phyloP scores from a whole-genome alignment of 1,140 invertebrate genomes.

The Heliconius hermathena region DNA sequence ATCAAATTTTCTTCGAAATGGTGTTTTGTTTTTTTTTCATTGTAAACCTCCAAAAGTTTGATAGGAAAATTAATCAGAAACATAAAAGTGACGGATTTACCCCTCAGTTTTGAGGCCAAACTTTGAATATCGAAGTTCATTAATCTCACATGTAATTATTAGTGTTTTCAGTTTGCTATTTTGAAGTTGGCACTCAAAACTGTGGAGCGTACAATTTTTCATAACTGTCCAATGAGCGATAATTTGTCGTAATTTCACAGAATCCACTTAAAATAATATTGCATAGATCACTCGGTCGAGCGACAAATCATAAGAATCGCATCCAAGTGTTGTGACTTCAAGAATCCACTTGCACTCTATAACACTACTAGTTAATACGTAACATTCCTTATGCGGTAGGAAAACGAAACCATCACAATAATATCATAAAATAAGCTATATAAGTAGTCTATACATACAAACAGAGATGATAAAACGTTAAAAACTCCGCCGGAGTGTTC shows the following conservation, averaged over 20 bases:
- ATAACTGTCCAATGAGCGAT: conserved; percentile 70
- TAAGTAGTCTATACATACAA: conserved; percentile 75
- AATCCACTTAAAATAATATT: conserved; percentile 68
- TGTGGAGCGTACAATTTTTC: conserved; percentile 59
- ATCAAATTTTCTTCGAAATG: conserved; percentile 68
- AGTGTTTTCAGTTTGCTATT: background rate
- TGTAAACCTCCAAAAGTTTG: conserved; percentile 81
- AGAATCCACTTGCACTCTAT: conserved; percentile 65
- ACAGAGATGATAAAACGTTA: conserved; percentile 76
- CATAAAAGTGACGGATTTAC: conserved; percentile 54
- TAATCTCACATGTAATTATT: background rate
- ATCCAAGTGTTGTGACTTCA: conserved; percentile 67
- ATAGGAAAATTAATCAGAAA: conserved; percentile 77
- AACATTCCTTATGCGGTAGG: conserved; percentile 79
- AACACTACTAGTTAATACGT: conserved; percentile 74
- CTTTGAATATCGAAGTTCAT: background rate
- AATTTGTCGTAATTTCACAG: conserved; percentile 63
- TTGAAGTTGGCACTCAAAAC: conserved; percentile 42
- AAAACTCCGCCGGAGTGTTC: conserved; percentile 53
- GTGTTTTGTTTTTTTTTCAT: conserved; percentile 58
- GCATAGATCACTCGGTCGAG: conserved; percentile 60
- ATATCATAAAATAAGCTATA: conserved; percentile 81
- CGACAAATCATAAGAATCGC: conserved; percentile 65
- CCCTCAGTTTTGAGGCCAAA: conserved; percentile 47
- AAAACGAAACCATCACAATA: conserved; percentile 81